Evolutionary conservation across 2,888 invertebrate genomes (phyloP).

Genomic region (Dichetophora obliterata): DNA sequence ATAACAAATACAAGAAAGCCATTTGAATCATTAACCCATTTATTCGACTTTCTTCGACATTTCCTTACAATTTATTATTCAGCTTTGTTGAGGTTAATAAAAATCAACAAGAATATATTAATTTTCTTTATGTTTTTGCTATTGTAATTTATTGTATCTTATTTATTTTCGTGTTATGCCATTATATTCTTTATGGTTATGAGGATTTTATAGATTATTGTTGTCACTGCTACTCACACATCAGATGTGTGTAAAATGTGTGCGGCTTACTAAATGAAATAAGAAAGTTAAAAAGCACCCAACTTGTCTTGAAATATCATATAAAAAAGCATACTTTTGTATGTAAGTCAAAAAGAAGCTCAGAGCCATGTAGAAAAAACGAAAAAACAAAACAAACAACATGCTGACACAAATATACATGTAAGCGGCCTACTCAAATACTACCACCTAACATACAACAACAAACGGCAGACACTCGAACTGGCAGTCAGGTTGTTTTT

Average conservation of each 20-base stretch:
- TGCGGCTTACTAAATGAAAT: slow-evolving; percentile 9
- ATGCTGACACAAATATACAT: neutral
- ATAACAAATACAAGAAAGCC: no score
- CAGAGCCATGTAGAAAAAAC: neutral
- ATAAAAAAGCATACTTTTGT: neutral
- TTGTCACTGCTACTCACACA: neutral
- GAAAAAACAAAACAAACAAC: neutral
- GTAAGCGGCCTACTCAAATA: neutral
- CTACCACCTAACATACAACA: neutral
- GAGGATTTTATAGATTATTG: slow-evolving; percentile 2
- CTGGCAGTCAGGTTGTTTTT: neutral
- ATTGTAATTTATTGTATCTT: neutral
- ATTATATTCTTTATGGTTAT: slow-evolving; percentile 7
- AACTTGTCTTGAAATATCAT: slow-evolving; percentile 2
- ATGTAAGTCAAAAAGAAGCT: slow-evolving; percentile 18
- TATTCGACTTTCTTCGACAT: no score
- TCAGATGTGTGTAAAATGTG: neutral
- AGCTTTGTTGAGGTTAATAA: no score
- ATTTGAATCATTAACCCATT: no score
- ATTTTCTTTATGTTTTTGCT: no score
- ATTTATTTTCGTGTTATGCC: neutral
- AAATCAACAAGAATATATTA: no score
- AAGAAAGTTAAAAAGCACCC: slow-evolving; percentile 16
- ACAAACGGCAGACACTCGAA: neutral
- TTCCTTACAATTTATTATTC: no score